A percentile compares a stretch with the other conserved stretches of the same genome.
Evolutionary conservation across 2,888 invertebrate species (phyloP).

Genomic region (Oxytorus armatus): DNA sequence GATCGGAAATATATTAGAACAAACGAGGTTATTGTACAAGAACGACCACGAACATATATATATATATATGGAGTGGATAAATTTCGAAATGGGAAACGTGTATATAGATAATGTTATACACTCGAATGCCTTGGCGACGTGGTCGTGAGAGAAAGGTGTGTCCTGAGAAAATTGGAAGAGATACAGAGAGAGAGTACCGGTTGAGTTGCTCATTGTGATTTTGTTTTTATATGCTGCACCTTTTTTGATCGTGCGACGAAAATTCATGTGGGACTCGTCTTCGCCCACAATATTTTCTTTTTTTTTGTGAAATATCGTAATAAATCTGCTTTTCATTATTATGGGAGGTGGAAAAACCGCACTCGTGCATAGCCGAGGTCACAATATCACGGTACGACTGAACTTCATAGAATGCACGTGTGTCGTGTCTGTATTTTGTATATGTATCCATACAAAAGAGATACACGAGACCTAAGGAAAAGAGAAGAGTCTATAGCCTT

Average conservation of each 20-base stretch:
- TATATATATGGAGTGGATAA: too few relatives aligned
- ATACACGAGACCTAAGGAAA: neutral
- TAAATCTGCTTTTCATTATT: conserved; percentile 16
- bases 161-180: too few relatives aligned
- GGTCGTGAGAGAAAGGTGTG: too few relatives aligned
- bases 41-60: too few relatives aligned
- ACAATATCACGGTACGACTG: conserved; percentile 33
- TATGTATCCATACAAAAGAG: neutral
- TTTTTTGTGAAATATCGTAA: neutral
- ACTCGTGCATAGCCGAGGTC: conserved; percentile 34
- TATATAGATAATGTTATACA: neutral
- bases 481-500: neutral
- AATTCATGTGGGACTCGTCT: conserved; percentile 10
- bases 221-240: conserved; percentile 20
- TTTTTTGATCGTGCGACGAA: conserved; percentile 18
- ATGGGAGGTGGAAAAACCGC: conserved; percentile 25
- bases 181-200: neutral
- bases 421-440: neutral
- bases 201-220: neutral
- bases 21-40: too few relatives aligned
- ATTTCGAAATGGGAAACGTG: too few relatives aligned
- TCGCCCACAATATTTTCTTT: neutral
- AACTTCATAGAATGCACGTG: conserved; percentile 45
- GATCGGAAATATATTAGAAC: too few relatives aligned
- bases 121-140: too few relatives aligned